Evolutionary conservation across 2,113 vertebrate genomes (phyloP).

Genomic region (Anser cygnoides): DNA sequence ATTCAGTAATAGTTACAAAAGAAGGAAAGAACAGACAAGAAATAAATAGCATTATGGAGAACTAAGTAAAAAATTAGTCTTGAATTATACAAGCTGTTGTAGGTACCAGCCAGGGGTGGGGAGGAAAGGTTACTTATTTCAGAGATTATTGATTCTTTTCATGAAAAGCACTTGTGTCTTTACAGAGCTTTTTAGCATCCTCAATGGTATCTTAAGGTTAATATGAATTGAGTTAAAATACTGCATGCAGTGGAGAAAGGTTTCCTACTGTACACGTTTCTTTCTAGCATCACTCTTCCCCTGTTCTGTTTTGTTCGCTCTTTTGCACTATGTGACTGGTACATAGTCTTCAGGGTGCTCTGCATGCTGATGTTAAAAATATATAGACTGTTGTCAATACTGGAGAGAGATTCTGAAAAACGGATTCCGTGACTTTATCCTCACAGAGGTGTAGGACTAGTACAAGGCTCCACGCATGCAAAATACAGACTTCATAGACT

Average conservation of each 20-base stretch:
- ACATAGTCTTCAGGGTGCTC: neutral
- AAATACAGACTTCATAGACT: neutral
- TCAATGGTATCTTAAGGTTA: neutral
- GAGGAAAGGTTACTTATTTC: neutral
- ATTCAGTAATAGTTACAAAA: neutral
- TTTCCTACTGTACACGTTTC: neutral
- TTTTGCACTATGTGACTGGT: neutral
- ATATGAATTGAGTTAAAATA: neutral
- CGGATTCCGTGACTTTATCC: neutral
- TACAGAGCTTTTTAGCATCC: constrained; percentile 11
- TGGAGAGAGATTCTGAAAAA: neutral
- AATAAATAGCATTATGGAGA: neutral
- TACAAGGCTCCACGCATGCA: neutral
- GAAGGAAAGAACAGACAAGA: neutral
- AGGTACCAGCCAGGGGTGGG: neutral
- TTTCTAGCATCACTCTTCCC: neutral
- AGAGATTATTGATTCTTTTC: neutral
- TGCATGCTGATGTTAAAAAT: neutral
- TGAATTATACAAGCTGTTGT: neutral
- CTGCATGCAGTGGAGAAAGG: neutral
- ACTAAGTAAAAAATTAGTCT: neutral
- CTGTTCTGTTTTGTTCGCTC: neutral
- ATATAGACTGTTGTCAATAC: neutral
- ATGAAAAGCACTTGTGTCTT: neutral
- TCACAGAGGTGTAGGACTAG: neutral